Base-by-base conservation (phyloP, 37 sponge, comb jelly and placozoan species). In the Agelas oroides region DNA sequence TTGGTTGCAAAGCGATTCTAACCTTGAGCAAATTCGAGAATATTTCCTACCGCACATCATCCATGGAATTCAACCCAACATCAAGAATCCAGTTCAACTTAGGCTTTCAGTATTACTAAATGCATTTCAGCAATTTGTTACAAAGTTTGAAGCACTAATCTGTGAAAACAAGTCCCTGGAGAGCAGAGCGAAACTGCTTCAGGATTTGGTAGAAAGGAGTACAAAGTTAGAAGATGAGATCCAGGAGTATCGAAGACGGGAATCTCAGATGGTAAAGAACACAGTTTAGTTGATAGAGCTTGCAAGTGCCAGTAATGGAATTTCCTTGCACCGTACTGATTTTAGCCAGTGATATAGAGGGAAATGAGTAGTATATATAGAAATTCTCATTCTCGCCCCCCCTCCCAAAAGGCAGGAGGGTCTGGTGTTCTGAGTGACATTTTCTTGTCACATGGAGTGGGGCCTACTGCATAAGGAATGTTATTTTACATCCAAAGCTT, bases 71-170 rank as follows among this genome's bases (percentile, higher is more conserved):
- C 13, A n/a, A 15, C 76, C 76, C 11, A 76, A 37, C 32, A n/a
- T n/a, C n/a, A n/a, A n/a, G n/a, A 2, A 25, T 18, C 76, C 61
- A 5, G 23, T 30, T 23, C 15, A 34, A 16, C 6, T 76, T 17
- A 76, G 19, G n/a, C 59, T 76, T 1, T 76, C 76, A 1, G 61
- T 76, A 15, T 13, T 76, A 37, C 61, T 76, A 8, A 61, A 76
- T 8, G 59, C 76, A 24, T 76, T 76, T 32, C 76, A 76, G 23
- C 59, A 76, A 23, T 32, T 58, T 28, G 32, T 32, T 32, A 16
- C 57, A 24, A 6, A 16, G 19, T 76, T 59, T 32, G 20, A 76
- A 32, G 1, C 28, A 15, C 5, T 59, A 17, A 57, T 5, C 14
- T 12, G 5, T 33, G 70, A 80, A 18, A 80, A 68, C 28, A 31